phyloP scores from a whole-genome alignment of 2,797 vertebrate species.

The Phrynocephalus forsythii region DNA sequence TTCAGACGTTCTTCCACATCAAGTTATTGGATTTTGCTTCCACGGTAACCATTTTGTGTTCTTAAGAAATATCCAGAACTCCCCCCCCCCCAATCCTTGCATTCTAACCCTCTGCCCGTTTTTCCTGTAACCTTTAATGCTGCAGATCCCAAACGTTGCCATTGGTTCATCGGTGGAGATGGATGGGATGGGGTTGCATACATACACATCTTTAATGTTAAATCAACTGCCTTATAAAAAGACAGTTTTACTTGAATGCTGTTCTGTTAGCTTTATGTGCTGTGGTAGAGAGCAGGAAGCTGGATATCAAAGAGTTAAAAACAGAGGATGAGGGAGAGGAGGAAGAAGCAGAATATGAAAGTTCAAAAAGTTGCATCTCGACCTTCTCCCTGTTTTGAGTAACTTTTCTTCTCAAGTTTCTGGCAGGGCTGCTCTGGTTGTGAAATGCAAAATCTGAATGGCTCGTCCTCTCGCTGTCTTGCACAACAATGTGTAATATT shows the following conservation, averaged over 20 bases:
- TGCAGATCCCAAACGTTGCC: too few relatives aligned
- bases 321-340: not conserved
- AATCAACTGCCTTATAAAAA: not conserved
- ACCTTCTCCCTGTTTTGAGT: conserved; percentile 26
- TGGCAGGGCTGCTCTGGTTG: conserved; percentile 66
- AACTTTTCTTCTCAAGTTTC: conserved; percentile 48
- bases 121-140: not conserved
- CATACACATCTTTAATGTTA: not conserved
- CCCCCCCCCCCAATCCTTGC: not conserved
- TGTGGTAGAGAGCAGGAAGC: not conserved
- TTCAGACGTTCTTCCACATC: not conserved
- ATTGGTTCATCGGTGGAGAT: not conserved
- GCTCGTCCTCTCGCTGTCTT: conserved; percentile 60
- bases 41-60: not conserved
- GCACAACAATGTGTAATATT: conserved; percentile 54
- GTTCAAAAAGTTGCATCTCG: not conserved
- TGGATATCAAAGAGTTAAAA: not conserved
- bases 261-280: conserved; percentile 28
- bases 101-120: not conserved
- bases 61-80: too few relatives aligned
- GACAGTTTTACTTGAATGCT: conserved; percentile 13
- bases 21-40: not conserved
- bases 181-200: not conserved
- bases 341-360: not conserved
- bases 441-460: conserved; percentile 63